phyloP scores from a whole-genome alignment of 2,888 invertebrate species.

The Nebria salina region DNA sequence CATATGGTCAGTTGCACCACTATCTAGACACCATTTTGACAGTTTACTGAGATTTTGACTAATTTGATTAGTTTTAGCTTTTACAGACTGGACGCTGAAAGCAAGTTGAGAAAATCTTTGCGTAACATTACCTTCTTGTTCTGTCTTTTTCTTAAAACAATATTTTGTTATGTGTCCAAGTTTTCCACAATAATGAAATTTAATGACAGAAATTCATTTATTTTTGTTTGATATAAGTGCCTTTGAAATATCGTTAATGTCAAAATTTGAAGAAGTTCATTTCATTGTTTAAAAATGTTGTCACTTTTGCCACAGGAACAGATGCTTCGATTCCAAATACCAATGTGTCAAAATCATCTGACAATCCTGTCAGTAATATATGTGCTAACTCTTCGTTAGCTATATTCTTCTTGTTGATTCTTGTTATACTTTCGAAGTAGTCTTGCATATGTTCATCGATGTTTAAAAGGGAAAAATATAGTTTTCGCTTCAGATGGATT shows the following conservation, averaged over 20 bases:
- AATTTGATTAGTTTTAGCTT: no score
- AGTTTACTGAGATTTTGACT: no score
- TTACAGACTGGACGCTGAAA: no score
- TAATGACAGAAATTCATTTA: no score
- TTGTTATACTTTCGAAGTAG: slow-evolving; percentile 22
- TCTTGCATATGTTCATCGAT: not conserved
- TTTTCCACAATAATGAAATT: no score
- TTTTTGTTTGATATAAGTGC: no score
- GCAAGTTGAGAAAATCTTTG: no score
- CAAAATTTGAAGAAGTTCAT: slow-evolving; percentile 7
- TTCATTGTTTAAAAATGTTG: slow-evolving; percentile 20
- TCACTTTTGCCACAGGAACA: slow-evolving; percentile 13
- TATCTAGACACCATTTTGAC: no score
- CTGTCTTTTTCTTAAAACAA: no score
- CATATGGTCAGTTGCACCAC: slow-evolving; percentile 5
- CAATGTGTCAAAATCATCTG: slow-evolving; percentile 15
- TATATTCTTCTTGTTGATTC: slow-evolving; percentile 16
- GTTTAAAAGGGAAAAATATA: slow-evolving; percentile 15
- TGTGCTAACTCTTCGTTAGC: slow-evolving; percentile 27
- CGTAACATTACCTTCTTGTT: no score
- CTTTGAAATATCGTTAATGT: no score
- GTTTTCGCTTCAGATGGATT: slow-evolving; percentile 19
- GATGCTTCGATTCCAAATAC: not conserved
- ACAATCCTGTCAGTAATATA: slow-evolving; percentile 18
- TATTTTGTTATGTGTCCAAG: no score